phyloP scores from a whole-genome alignment of 1,140 invertebrate species.

The Polypedilum vanderplanki region DNA sequence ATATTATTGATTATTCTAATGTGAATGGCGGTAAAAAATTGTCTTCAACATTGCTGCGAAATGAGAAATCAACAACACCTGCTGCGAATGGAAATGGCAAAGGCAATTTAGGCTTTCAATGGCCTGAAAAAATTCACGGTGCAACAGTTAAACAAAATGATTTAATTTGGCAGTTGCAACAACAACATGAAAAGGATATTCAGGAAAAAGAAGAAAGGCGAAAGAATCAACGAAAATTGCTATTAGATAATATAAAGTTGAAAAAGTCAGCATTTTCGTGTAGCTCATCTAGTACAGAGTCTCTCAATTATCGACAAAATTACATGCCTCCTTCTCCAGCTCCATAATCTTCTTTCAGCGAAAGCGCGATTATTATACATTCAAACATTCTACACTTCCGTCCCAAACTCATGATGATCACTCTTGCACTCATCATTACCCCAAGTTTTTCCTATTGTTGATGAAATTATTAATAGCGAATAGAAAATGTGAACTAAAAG shows the following conservation, averaged over 20 bases:
- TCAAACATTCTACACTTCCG: too few species aligned
- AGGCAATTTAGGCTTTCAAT: slow-evolving; percentile 38
- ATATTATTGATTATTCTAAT: slow-evolving; percentile 26
- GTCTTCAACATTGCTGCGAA: background rate
- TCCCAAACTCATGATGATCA: too few species aligned
- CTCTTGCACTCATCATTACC: background rate
- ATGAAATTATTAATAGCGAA: background rate
- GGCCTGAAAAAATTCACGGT: slow-evolving; percentile 44
- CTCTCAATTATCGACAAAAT: slow-evolving; percentile 39
- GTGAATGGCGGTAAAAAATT: slow-evolving; percentile 1
- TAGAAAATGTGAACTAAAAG: too few species aligned
- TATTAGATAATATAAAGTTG: slow-evolving; percentile 10
- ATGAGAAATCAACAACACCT: background rate
- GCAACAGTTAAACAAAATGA: slow-evolving; percentile 43
- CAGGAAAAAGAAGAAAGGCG: slow-evolving; percentile 21
- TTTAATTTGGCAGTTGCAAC: slow-evolving; percentile 36
- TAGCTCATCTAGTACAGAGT: slow-evolving; percentile 40
- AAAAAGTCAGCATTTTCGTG: slow-evolving; percentile 35
- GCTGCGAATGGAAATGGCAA: slow-evolving; percentile 31
- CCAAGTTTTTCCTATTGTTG: background rate
- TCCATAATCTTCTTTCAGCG: slow-evolving; percentile 38
- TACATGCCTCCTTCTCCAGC: slow-evolving; percentile 45
- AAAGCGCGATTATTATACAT: background rate
- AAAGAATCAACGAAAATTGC: background rate
- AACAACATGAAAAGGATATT: slow-evolving; percentile 34